A percentile compares a stretch with the other conserved stretches of the same genome.
These are phyloP conservation scores for Philaethria dido DNA, from an alignment of 2,888 invertebrate genomes.

Conservation along the genomic window DNA sequence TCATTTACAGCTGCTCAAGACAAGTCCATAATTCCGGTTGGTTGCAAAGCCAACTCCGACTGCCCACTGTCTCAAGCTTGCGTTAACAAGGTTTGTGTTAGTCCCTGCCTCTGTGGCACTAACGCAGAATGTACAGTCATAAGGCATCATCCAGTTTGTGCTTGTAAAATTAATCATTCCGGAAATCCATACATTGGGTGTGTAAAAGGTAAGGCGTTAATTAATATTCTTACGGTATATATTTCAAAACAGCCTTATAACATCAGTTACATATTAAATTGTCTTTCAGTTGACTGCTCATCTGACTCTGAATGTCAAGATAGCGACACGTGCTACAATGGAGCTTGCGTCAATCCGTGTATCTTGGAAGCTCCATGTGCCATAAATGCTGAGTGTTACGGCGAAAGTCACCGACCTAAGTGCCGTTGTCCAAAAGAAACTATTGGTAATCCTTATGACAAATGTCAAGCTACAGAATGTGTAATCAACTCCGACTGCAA, in stretches of 20 bases:
- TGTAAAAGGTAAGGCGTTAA: slow-evolving; percentile 38
- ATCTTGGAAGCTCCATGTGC: slow-evolving; percentile 91
- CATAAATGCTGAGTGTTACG: slow-evolving; percentile 92
- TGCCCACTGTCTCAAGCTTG: slow-evolving; percentile 93
- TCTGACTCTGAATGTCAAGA: slow-evolving; percentile 92
- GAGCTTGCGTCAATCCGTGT: slow-evolving; percentile 92
- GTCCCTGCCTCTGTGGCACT: slow-evolving; percentile 93
- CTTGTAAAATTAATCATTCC: slow-evolving; percentile 91
- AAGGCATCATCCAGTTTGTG: slow-evolving; percentile 94
- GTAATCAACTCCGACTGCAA: slow-evolving; percentile 91
- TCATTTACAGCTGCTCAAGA: slow-evolving; percentile 75
- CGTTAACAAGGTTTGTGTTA: slow-evolving; percentile 90
- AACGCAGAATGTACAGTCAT: slow-evolving; percentile 92
- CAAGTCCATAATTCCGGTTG: slow-evolving; percentile 82
- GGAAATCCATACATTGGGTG: slow-evolving; percentile 85
- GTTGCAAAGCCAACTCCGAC: slow-evolving; percentile 91
- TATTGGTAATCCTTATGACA: slow-evolving; percentile 91
- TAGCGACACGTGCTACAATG: slow-evolving; percentile 91
- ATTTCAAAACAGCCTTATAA: background rate
- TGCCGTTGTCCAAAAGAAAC: slow-evolving; percentile 91
- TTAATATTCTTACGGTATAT: background rate
- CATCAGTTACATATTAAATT: background rate
- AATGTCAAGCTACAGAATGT: slow-evolving; percentile 91
- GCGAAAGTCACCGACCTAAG: slow-evolving; percentile 89
- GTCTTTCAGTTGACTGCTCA: slow-evolving; percentile 89